Base-by-base conservation (phyloP, 2,113 vertebrate genomes). In the Ammodramus savannarum region DNA sequence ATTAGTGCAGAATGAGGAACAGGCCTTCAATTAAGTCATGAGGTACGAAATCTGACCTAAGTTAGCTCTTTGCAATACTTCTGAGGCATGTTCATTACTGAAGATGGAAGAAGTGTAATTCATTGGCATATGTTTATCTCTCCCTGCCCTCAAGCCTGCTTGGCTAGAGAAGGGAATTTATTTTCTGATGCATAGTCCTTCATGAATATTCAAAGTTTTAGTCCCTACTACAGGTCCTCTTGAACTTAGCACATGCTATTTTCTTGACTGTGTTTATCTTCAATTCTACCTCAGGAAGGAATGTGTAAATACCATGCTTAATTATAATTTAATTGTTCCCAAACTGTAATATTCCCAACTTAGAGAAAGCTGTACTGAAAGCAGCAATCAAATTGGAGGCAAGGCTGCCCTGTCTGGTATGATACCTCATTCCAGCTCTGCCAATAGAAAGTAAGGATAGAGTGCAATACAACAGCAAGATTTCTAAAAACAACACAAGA, bases 21-120 rank as follows among this genome's bases (percentile, higher is more conserved):
- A 87, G 61, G 32, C 36, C 61, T 94, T 93, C 78, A 85, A 36
- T 95, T 92, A 91, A 95, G 48, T 65, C 44, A 81, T 69, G 66
- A 57, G 62, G 58, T 75, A 85, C 51, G 38, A 95, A 94, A 89
- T 63, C 26, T 82, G 66, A 85, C 69, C 78, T 39, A 75, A 85
- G 77, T 69, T 66, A 58, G 21, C 32, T 84, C 63, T 84, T 77
- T 41, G 84, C 61, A 87, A 27, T 81, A 39, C 26, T 94, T 71
- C 74, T 89, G 23, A 63, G 43, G n/a, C 7, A 43, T 61, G 73
- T 88, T 88, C 90, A 80, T 69, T 75, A 34, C 49, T 62, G 62
- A 38, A 91, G 29, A 21, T 61, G 41, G 73, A 52, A 29, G 61
- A 92, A 87, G 27, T 51, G 6, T 59, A 72, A 79, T 89, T 78